Evolutionary conservation across 1,140 invertebrate genomes (phyloP).

Genomic region (Lucilia sericata): DNA sequence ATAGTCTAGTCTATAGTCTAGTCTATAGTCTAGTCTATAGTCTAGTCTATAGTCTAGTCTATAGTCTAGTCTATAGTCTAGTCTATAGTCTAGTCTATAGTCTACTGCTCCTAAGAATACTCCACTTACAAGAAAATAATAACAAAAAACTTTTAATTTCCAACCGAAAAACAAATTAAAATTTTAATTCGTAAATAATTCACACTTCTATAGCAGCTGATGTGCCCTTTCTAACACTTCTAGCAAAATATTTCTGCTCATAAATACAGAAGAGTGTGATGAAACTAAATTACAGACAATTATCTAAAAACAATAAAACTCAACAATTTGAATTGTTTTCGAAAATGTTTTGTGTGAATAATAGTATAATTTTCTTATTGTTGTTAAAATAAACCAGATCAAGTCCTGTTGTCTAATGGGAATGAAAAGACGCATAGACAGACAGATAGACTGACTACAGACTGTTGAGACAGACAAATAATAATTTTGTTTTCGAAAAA

Average conservation of each 20-base stretch:
- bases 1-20: too few species aligned
- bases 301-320: conserved; percentile 21
- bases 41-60: too few species aligned
- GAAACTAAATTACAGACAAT: conserved; percentile 12
- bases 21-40: too few species aligned
- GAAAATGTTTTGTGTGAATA: neutral
- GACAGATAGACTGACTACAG: neutral
- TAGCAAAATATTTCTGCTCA: neutral
- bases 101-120: too few species aligned
- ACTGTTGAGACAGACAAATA: neutral
- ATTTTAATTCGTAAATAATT: conserved; percentile 14
- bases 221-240: neutral
- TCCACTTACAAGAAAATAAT: too few species aligned
- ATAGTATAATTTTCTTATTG: conserved; percentile 20
- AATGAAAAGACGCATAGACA: neutral
- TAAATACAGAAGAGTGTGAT: neutral
- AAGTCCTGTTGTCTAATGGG: neutral
- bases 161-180: conserved; percentile 7
- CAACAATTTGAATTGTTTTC: neutral
- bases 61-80: too few species aligned
- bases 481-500: neutral
- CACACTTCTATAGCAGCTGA: neutral
- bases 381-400: conserved; percentile 18
- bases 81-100: too few species aligned
- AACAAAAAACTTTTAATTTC: neutral